Percentiles rank a stretch among this genome's conserved stretches.
phyloP scores from a whole-genome alignment of 2,888 invertebrate genomes.

The Drosophila ochracea region DNA sequence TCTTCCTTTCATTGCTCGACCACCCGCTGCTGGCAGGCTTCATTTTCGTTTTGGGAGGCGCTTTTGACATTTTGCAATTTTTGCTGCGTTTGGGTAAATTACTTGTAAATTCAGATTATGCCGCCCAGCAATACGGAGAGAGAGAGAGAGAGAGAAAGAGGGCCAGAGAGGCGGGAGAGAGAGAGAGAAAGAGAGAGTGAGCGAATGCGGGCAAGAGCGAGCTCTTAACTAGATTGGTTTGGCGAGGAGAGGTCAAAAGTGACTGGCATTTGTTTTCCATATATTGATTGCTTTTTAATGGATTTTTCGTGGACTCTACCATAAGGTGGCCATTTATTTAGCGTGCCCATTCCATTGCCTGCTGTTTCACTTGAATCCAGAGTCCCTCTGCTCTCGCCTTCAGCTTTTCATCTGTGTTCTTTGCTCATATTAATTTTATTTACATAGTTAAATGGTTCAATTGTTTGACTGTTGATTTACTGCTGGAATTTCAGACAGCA shows the following conservation, averaged over 20 bases:
- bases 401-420: slow-evolving; percentile 14
- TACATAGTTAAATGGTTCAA: slow-evolving; percentile 81
- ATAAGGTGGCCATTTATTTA: slow-evolving; percentile 57
- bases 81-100: slow-evolving; percentile 67
- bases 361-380: not conserved
- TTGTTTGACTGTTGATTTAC: slow-evolving; percentile 80
- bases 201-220: not conserved
- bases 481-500: slow-evolving; percentile 76
- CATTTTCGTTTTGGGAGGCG: slow-evolving; percentile 60
- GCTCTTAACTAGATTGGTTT: slow-evolving; percentile 68
- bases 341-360: not conserved
- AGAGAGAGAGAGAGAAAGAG: not conserved
- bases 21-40: slow-evolving; percentile 54
- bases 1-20: slow-evolving; percentile 22
- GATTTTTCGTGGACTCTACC: slow-evolving; percentile 68
- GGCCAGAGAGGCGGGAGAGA: not conserved
- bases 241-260: slow-evolving; percentile 42
- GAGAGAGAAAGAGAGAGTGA: not conserved
- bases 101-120: slow-evolving; percentile 71
- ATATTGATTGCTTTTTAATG: slow-evolving; percentile 81
- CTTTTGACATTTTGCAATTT: slow-evolving; percentile 75
- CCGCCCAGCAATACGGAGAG: slow-evolving; percentile 15
- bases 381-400: not conserved
- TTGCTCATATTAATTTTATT: slow-evolving; percentile 70
- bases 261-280: slow-evolving; percentile 78